Evolutionary conservation across 2,797 vertebrate genomes (phyloP), one percentile per base, ranked within the genome.

Genomic region (Gambelia wislizenii): DNA sequence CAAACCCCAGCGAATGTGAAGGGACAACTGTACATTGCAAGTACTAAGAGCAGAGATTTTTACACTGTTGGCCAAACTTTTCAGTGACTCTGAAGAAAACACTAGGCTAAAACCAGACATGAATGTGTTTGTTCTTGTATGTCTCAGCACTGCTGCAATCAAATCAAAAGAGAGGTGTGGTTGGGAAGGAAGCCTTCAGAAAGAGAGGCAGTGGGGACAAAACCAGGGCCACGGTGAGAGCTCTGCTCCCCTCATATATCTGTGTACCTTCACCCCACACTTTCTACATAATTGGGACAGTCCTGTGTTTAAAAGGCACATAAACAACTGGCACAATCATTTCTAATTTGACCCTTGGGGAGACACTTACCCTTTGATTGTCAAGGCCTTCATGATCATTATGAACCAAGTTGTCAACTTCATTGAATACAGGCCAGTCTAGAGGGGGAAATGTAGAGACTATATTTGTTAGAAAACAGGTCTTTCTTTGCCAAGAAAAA

Each of bases 371-470:
- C 97, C 97, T 97, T 92, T 98, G 98, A 93, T 98, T 98, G 90
- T 97, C 94, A 77, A 96, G 91, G 1, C 92, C 96, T 77, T 97
- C 95, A 6, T 94, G 95, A 92, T 97, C 96, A 93, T 94, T 96
- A 81, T 96, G 94, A 69, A 97, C 95, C 36, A 97, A 92, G 33
- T 98, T 98, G 80, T 98, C 97, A 59, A 97, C 95, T 89, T 98
- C 98, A 81, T 93, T 96, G 87, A 98, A 97, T 74, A 98, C 97
- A 75, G 97, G 97, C 96, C 97, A 98, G 10, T 98, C 99, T 99
- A 94, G 93, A 47, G 90, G 44, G 33, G 9, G 20, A 44, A 96
- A 94, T 86, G 80, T 91, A 87, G 87, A 5, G 16, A 89, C 14
- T 77, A 36, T 89, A 12, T 13, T 77, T 36, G 18, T 93, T 94